Conservation (phyloP, 2,113 vertebrate genomes). For the Pitta sordida region DNA sequence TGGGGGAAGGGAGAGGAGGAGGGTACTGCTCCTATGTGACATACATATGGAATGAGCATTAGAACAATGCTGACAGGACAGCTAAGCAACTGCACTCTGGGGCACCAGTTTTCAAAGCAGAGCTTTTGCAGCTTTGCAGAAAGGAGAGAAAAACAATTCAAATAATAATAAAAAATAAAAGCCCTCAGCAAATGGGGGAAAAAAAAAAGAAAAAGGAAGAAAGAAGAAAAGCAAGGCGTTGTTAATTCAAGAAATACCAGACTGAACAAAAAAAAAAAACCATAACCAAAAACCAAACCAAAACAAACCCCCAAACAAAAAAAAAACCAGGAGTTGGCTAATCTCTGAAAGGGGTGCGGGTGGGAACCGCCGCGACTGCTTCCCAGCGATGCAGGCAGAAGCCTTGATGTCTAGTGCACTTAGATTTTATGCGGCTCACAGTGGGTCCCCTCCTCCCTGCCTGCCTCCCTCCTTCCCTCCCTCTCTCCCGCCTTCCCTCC, state of each 20-base stretch:
- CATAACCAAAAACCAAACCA: not conserved
- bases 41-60: constrained; percentile 81
- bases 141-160: constrained; percentile 39
- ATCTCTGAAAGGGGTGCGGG: not conserved
- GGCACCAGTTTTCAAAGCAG: constrained; percentile 73
- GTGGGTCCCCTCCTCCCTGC: constrained; percentile 28
- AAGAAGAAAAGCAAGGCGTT: constrained; percentile 27
- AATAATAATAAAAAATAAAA: not conserved
- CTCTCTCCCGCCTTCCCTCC: constrained; percentile 38
- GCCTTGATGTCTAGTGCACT: constrained; percentile 52
- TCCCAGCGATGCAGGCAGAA: constrained; percentile 47
- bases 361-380: not conserved
- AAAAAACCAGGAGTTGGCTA: not conserved
- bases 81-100: constrained; percentile 67
- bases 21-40: constrained; percentile 73
- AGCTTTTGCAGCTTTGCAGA: constrained; percentile 60
- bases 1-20: constrained; percentile 47
- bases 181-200: not conserved
- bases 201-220: not conserved
- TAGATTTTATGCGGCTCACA: constrained; percentile 35
- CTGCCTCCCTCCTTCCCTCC: constrained; percentile 7
- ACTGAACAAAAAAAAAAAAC: not conserved
- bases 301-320: no score
- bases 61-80: constrained; percentile 78
- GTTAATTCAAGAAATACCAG: not conserved